These are phyloP conservation scores for Microtus richardsoni DNA, from an alignment of 2,113 vertebrate species.

Conservation along the genomic window DNA sequence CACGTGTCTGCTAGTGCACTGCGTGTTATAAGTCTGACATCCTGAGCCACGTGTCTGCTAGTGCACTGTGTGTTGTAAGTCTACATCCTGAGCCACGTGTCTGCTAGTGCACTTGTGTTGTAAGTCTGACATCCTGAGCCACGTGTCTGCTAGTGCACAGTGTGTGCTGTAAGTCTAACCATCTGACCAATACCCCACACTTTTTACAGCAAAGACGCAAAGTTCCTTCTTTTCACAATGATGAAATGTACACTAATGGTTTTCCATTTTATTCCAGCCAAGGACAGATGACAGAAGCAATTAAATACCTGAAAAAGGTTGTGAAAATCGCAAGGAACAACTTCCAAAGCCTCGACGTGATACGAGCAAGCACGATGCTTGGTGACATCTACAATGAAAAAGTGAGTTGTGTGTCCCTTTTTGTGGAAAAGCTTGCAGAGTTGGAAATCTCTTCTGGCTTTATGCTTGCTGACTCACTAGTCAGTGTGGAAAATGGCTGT, in stretches of 20 bases:
- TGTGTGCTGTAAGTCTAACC: background rate
- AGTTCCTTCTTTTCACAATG: background rate
- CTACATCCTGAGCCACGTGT: background rate
- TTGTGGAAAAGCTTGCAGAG: background rate
- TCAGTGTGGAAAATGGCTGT: background rate
- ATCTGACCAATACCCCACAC: background rate
- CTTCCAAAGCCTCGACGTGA: conserved; percentile 80
- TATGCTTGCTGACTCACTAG: background rate
- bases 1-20: background rate
- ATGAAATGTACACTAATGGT: background rate
- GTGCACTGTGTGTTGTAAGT: background rate
- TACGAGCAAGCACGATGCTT: conserved; percentile 85
- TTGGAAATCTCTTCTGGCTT: background rate
- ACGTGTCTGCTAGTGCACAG: background rate
- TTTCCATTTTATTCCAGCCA: conserved; percentile 82
- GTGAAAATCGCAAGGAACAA: conserved; percentile 81
- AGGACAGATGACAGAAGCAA: conserved; percentile 82
- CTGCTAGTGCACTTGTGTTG: background rate
- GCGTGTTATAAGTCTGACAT: too few relatives aligned
- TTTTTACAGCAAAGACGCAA: background rate
- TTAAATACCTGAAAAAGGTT: conserved; percentile 83
- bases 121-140: background rate
- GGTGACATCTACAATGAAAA: conserved; percentile 87
- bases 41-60: too few relatives aligned
- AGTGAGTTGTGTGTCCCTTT: conserved; percentile 80